Evolutionary conservation across 2,113 vertebrate genomes (phyloP).

Genomic region (Ranitomeya variabilis): DNA sequence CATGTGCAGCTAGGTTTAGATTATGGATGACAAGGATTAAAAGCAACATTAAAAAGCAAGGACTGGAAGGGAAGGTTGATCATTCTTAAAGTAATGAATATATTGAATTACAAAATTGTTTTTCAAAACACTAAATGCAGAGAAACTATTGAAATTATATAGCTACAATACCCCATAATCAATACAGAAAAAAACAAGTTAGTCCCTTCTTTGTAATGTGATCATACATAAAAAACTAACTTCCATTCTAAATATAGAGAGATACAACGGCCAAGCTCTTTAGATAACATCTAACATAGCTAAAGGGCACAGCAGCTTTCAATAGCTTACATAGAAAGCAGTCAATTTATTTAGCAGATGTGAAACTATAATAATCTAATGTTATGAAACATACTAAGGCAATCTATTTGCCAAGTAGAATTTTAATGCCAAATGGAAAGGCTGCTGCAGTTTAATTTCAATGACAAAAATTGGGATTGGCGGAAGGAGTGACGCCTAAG

Average conservation of each 20-base stretch:
- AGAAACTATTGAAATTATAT: no score
- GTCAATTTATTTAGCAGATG: slow-evolving; percentile 53
- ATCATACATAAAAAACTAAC: neutral
- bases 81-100: no score
- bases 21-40: no score
- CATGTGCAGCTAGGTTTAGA: no score
- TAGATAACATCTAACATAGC: slow-evolving; percentile 48
- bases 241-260: slow-evolving; percentile 28
- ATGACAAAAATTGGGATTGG: slow-evolving; percentile 19
- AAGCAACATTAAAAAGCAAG: no score
- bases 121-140: no score
- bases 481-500: neutral
- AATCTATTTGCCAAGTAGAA: slow-evolving; percentile 33
- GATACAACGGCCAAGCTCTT: slow-evolving; percentile 3
- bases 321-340: slow-evolving; percentile 41
- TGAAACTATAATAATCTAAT: slow-evolving; percentile 52
- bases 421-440: slow-evolving; percentile 35
- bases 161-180: no score
- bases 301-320: slow-evolving; percentile 42
- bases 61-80: no score
- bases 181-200: neutral
- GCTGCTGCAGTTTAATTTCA: neutral
- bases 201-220: neutral
- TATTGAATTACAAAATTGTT: no score
- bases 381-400: slow-evolving; percentile 37